Evolutionary conservation across 2,888 invertebrate species (phyloP), one percentile per base, ranked within the genome.

Genomic region (Eupithecia vulgata): DNA sequence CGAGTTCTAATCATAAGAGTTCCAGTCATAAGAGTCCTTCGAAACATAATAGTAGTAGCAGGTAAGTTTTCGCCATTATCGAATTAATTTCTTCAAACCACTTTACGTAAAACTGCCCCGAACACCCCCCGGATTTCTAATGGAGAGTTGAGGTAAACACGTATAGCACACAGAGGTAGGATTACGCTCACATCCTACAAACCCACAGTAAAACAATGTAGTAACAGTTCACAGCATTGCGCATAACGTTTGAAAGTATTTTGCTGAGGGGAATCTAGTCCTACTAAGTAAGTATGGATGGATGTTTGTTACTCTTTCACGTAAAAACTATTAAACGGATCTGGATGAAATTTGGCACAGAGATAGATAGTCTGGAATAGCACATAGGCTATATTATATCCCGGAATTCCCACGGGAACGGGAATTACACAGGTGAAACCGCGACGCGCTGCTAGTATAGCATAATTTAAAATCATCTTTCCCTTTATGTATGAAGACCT

Each of bases 1-100:
- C 95, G 37, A 87, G 87, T 40, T 95, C 95, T 77, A 95, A 96
- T 90, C 96, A 96, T 89, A 96, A 90, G 78, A 87, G 89, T 70
- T 89, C 89, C 5, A 82, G 87, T 69, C 62, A 64, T 35, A 64
- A 64, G 62, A 64, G 62, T 35, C 62, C 62, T 35, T 64, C 62
- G 78, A 82, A 86, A 57, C 84, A 87, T 40, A 87, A 90, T 88
- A 96, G 95, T 93, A 96, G 81, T 80, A 86, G 90, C 89, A 99
- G 94, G 99, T 99, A 67, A 74, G 79, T 75, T 84, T 80, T 37
- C 35, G 13, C 25, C 12, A 57, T 25, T 57, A 52, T 21, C 8
- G 8, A 52, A 21, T 21, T 52, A 21, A 52, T 52, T 52, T 10
- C 7, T 48, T 17, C 7, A 7, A 45, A 15, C 6, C n/a, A 6